Base-by-base conservation (phyloP, 2,888 invertebrate species). In the Palloptera scutellata region DNA sequence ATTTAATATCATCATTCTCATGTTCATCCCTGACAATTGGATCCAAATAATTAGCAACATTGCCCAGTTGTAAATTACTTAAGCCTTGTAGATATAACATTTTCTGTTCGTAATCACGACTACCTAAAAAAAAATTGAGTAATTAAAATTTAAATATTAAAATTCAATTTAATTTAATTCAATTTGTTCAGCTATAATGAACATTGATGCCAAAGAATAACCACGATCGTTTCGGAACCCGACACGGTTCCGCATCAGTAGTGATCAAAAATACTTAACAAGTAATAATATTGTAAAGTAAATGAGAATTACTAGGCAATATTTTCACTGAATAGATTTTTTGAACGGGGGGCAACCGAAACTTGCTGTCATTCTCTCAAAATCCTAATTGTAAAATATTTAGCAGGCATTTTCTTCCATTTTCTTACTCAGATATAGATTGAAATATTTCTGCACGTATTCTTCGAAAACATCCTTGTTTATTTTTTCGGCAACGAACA, bases 61-160 rank as follows among this genome's bases (percentile, higher is more conserved):
- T 86, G 6, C 87, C 87, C 40, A 89, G 76, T 73, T 89, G 88
- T 65, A 90, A 85, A 74, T 92, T 92, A 70, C 90, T 88, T 0
- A 92, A 82, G 0, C 91, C 92, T 80, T 91, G 90, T 0, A 92
- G 85, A 87, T 91, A 92, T 4, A 92, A 82, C 88, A 92, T 88
- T 69, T 91, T 88, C 72, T 90, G 89, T 67, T 89, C 86, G 72
- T 91, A 91, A 74, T 88, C 88, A 0, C 88, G 88, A 59, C 89
- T 89, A 73, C 88, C 91, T 91, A 80, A 73, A 69, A 64, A 57
- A 1, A 1, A 64, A 13, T 43, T 13, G 10, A 60, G 30, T 52
- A 51, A 1, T 43, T 19, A 20, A n/a, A 6, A 15, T 48, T 45
- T 3, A 62, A 55, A 63, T n/a, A n/a, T n/a, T n/a, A n/a, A n/a